Percentiles rank a stretch among this genome's conserved stretches.
Evolutionary conservation across 2,888 invertebrate species (phyloP).

Genomic region (Epsilonema sp.): DNA sequence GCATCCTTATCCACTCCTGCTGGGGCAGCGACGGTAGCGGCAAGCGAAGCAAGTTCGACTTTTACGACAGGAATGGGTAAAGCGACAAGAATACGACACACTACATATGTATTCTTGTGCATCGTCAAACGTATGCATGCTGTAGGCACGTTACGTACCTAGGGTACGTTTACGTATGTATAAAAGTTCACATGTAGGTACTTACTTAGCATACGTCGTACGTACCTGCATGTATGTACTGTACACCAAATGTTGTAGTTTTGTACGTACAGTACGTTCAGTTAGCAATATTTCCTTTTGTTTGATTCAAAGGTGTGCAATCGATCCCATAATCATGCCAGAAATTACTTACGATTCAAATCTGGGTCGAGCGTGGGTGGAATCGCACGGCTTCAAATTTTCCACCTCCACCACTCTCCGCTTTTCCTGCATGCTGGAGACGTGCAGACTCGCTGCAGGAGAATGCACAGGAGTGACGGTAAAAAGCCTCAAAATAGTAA

Average conservation of each 20-base stretch:
- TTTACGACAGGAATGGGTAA: not conserved
- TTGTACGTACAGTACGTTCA: too few species aligned
- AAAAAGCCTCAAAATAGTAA: conserved; percentile 14
- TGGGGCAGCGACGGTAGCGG: conserved; percentile 23
- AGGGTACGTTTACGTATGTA: too few species aligned
- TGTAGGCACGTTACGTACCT: too few species aligned
- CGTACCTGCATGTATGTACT: too few species aligned
- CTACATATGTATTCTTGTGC: too few species aligned
- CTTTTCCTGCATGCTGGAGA: conserved; percentile 21
- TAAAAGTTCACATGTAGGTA: too few species aligned
- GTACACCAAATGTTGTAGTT: too few species aligned
- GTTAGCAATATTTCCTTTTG: too few species aligned
- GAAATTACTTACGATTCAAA: conserved; percentile 17
- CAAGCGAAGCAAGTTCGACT: not conserved
- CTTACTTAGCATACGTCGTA: too few species aligned
- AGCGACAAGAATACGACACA: too few species aligned
- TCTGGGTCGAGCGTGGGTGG: conserved; percentile 16
- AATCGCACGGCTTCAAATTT: conserved; percentile 25
- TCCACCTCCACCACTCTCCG: conserved; percentile 21
- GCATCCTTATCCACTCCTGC: conserved; percentile 22
- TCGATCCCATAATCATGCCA: conserved; percentile 23
- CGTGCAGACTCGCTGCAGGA: conserved; percentile 17
- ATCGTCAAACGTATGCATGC: too few species aligned
- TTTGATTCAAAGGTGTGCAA: conserved; percentile 23
- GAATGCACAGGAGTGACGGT: conserved; percentile 23